Evolutionary conservation across 2,797 vertebrate species (phyloP).

Genomic region (Kryptopterus vitreolus): DNA sequence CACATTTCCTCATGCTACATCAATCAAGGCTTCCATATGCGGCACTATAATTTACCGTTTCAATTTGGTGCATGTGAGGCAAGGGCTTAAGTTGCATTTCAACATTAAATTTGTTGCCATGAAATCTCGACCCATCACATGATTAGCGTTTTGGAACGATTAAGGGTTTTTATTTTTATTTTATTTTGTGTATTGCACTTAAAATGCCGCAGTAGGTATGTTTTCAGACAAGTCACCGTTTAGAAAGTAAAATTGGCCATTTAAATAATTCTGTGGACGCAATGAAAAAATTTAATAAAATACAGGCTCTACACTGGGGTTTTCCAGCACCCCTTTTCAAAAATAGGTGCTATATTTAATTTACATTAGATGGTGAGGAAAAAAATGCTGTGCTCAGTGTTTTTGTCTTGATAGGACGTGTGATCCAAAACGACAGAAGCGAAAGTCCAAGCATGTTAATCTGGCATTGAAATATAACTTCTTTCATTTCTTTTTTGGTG

Average conservation of each 20-base stretch:
- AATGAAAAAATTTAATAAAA: not conserved
- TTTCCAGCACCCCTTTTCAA: not conserved
- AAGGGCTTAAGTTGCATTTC: slow-evolving; percentile 30
- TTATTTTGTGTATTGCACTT: not conserved
- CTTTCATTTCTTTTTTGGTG: too few species aligned
- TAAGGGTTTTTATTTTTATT: not conserved
- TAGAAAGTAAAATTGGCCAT: not conserved
- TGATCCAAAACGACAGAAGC: not conserved
- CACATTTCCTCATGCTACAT: slow-evolving; percentile 45
- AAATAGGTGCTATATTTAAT: not conserved
- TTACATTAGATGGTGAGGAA: not conserved
- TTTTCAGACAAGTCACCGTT: not conserved
- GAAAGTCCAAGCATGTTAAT: too few species aligned
- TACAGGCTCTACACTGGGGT: too few species aligned
- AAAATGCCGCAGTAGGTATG: not conserved
- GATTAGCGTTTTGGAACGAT: slow-evolving; percentile 5
- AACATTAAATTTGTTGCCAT: not conserved
- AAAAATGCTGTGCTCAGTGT: not conserved
- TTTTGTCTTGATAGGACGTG: not conserved
- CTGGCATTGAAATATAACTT: too few species aligned
- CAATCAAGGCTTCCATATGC: slow-evolving; percentile 46
- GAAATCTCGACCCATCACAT: not conserved
- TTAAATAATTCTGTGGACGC: not conserved
- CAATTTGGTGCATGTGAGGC: slow-evolving; percentile 27
- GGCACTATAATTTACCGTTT: slow-evolving; percentile 49